Conservation (phyloP, 2,797 vertebrate species). For the Sphaeramia orbicularis region DNA sequence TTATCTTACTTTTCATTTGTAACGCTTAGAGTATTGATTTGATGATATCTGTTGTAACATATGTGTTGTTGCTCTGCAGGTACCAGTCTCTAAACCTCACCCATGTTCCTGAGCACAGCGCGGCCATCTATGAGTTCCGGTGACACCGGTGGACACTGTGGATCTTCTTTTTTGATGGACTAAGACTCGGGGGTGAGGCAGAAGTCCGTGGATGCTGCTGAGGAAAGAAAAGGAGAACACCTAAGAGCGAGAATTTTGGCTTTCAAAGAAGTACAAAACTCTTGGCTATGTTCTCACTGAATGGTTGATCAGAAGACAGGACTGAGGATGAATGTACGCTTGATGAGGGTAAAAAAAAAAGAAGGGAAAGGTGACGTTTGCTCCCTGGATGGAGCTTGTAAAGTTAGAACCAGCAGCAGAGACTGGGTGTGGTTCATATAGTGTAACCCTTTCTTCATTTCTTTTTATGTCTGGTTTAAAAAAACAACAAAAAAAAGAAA, state of each 20-base stretch:
- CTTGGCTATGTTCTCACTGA: slow-evolving; percentile 29
- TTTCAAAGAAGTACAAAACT: slow-evolving; percentile 46
- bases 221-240: slow-evolving; percentile 36
- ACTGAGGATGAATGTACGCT: slow-evolving; percentile 66
- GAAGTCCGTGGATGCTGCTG: slow-evolving; percentile 71
- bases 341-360: slow-evolving; percentile 18
- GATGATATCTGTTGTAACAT: slow-evolving; percentile 1
- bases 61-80: slow-evolving; percentile 77
- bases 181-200: slow-evolving; percentile 61
- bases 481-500: slow-evolving; percentile 36
- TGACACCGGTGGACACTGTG: slow-evolving; percentile 86
- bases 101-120: slow-evolving; percentile 97
- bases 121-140: slow-evolving; percentile 99
- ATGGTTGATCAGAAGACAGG: slow-evolving; percentile 41
- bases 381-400: slow-evolving; percentile 53
- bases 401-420: slow-evolving; percentile 58
- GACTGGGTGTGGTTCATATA: slow-evolving; percentile 51
- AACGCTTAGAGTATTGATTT: background rate
- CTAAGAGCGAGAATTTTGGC: slow-evolving; percentile 15
- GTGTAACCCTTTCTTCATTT: slow-evolving; percentile 49
- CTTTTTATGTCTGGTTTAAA: slow-evolving; percentile 60
- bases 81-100: slow-evolving; percentile 99
- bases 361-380: slow-evolving; percentile 29
- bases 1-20: background rate
- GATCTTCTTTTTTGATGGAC: slow-evolving; percentile 59